Conservation (phyloP, 2,797 vertebrate genomes). For the Leptatherina wallacei region DNA sequence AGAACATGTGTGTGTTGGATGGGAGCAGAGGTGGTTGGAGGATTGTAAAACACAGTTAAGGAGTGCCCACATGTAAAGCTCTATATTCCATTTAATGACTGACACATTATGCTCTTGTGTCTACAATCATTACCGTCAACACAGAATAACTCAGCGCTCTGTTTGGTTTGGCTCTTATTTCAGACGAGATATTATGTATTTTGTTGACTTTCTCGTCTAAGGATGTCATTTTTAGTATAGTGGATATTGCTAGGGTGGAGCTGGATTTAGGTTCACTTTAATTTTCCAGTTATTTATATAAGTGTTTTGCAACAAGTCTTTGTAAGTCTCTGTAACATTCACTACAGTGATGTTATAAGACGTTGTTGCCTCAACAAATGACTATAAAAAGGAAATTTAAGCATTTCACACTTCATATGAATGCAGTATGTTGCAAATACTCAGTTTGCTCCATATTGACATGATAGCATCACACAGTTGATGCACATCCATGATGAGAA, state of each 20-base stretch:
- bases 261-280: slow-evolving; percentile 22
- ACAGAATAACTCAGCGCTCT: slow-evolving; percentile 16
- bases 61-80: slow-evolving; percentile 35
- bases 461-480: too few species aligned
- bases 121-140: slow-evolving; percentile 19
- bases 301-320: slow-evolving; percentile 4
- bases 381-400: too few species aligned
- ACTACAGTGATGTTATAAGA: neutral
- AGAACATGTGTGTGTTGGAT: slow-evolving; percentile 29
- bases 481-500: too few species aligned
- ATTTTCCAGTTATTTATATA: neutral
- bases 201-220: slow-evolving; percentile 46
- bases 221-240: slow-evolving; percentile 34
- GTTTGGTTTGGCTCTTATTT: slow-evolving; percentile 35
- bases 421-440: too few species aligned
- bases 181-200: slow-evolving; percentile 43
- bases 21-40: neutral
- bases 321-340: neutral
- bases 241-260: slow-evolving; percentile 28
- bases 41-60: slow-evolving; percentile 23
- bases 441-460: too few species aligned
- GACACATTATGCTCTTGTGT: slow-evolving; percentile 12
- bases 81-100: slow-evolving; percentile 28
- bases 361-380: neutral
- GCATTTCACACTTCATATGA: too few species aligned